Conservation (phyloP, 2,888 invertebrate species). For the Netelia melanura region DNA sequence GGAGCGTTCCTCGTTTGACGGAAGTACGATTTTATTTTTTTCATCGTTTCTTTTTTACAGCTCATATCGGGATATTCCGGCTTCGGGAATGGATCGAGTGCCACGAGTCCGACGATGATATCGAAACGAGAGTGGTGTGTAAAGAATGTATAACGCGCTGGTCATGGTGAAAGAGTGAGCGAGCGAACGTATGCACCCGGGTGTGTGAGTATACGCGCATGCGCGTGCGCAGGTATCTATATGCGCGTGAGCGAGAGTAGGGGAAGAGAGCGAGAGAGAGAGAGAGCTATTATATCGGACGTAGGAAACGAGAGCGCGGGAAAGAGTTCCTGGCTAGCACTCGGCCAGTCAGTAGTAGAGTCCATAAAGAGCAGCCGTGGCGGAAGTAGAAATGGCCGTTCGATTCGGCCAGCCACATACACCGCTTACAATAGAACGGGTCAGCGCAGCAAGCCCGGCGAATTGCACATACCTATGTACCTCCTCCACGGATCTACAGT, state of each 20-base stretch:
- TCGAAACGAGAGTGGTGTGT: conserved; percentile 1
- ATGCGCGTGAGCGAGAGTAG: neutral
- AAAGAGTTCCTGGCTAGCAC: conserved; percentile 29
- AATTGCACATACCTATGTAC: conserved; percentile 37
- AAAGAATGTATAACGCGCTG: conserved; percentile 61
- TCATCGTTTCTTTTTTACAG: neutral
- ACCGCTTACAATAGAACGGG: conserved; percentile 24
- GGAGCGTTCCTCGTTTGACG: neutral
- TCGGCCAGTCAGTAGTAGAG: conserved; percentile 39
- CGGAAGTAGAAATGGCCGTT: conserved; percentile 51
- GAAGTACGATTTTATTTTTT: neutral
- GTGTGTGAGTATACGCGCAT: neutral
- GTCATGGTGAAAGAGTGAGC: neutral
- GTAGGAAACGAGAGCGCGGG: conserved; percentile 9
- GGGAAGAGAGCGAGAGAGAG: conserved; percentile 22
- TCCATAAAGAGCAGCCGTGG: conserved; percentile 53
- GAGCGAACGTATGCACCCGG: neutral
- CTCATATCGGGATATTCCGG: neutral
- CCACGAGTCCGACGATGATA: conserved; percentile 11
- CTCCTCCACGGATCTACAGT: conserved; percentile 2
- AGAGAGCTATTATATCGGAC: conserved; percentile 23
- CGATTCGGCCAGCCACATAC: conserved; percentile 17
- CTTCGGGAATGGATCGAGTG: neutral
- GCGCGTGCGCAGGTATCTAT: neutral
- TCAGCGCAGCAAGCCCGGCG: conserved; percentile 32